A percentile compares a stretch with the other conserved stretches of the same genome.
These are phyloP conservation scores for Campopleginae sp. DNA, from an alignment of 2,888 invertebrate species.

Conservation along the genomic window DNA sequence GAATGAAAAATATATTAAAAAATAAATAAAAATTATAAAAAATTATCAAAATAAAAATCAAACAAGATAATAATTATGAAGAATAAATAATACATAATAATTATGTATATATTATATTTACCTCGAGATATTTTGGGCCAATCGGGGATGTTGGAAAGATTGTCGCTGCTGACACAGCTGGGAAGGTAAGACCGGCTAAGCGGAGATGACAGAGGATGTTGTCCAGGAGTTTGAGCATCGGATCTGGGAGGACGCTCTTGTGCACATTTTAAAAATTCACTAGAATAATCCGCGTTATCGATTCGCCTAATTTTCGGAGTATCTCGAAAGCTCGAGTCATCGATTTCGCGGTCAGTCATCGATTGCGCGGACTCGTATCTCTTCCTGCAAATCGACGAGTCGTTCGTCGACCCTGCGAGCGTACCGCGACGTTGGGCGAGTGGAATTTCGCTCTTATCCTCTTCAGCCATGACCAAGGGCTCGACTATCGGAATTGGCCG, in stretches of 20 bases:
- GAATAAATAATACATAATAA: too few species aligned
- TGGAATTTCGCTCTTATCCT: neutral
- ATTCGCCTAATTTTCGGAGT: conserved; percentile 45
- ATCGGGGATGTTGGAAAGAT: conserved; percentile 44
- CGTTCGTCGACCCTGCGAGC: neutral
- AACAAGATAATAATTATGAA: too few species aligned
- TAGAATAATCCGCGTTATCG: conserved; percentile 10
- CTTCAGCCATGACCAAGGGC: neutral
- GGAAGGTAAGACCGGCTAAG: neutral
- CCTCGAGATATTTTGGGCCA: conserved; percentile 41
- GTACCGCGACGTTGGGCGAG: neutral
- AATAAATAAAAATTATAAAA: too few species aligned
- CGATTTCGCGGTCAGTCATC: neutral
- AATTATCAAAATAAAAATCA: too few species aligned
- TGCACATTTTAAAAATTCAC: neutral
- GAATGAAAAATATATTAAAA: too few species aligned
- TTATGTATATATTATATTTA: too few species aligned
- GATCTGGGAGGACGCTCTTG: neutral
- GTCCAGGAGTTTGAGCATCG: neutral
- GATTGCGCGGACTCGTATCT: conserved; percentile 9
- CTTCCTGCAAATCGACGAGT: neutral
- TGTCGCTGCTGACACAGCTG: conserved; percentile 48
- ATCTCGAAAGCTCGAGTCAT: neutral
- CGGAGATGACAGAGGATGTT: neutral
- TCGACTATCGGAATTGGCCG: conserved; percentile 5